These are phyloP conservation scores for Lophotis ruficrista DNA, from an alignment of 2,113 vertebrate species.

Conservation along the genomic window DNA sequence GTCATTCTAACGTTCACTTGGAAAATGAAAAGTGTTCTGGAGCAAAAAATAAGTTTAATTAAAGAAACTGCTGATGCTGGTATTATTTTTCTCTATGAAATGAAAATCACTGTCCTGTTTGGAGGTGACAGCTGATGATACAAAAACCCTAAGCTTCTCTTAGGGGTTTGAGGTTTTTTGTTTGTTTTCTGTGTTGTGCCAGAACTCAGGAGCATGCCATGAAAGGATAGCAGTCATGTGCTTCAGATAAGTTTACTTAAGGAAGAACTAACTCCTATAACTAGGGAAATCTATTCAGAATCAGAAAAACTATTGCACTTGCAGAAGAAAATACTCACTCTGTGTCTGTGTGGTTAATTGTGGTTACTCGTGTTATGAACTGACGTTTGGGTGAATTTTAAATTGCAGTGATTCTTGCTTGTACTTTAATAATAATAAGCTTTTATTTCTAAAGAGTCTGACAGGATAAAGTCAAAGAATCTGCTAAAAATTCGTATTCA, in stretches of 20 bases:
- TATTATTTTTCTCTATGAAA: background rate
- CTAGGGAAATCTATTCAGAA: background rate
- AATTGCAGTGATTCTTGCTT: background rate
- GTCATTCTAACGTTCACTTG: background rate
- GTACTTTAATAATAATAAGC: background rate
- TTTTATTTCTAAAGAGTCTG: background rate
- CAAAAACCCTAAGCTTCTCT: background rate
- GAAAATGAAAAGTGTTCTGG: background rate
- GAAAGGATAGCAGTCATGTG: background rate
- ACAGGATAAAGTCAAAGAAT: background rate
- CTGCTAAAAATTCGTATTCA: background rate
- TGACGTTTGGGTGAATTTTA: background rate
- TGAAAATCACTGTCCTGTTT: background rate
- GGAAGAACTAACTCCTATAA: background rate
- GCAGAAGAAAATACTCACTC: background rate
- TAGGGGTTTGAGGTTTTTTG: rapidly evolving
- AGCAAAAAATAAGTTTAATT: background rate
- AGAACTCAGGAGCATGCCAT: background rate
- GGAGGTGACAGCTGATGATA: background rate
- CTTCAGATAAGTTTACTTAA: background rate
- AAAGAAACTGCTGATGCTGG: background rate
- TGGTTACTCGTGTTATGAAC: background rate
- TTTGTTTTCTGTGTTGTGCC: background rate
- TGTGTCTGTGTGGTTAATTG: background rate
- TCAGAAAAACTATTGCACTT: background rate